Evolutionary conservation across 2,888 invertebrate genomes (phyloP), one percentile per base, ranked within the genome.

Genomic region (Melitaea athalia): DNA sequence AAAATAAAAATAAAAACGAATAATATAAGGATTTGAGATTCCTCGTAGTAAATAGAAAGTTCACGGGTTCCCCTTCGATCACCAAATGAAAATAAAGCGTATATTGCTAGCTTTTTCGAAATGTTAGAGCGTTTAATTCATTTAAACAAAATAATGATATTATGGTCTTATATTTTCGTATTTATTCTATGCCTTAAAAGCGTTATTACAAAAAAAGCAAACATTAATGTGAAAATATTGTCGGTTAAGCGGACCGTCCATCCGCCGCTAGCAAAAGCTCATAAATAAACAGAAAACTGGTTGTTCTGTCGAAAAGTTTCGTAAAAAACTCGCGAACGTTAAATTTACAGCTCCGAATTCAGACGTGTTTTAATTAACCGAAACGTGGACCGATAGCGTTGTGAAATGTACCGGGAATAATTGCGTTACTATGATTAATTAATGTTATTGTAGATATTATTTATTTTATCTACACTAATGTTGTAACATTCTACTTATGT

Each of bases 221-320:
- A 76, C 77, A 76, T 77, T 78, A 78, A 79, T 80, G 76, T 79
- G 73, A 75, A 78, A 79, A 78, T 75, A 74, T 74, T 87, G 87
- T 89, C 79, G 86, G 86, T 83, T 84, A 85, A 86, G 83, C 85
- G 81, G 78, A 78, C 82, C 80, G 83, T 83, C 86, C 83, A 85
- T 83, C 84, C 81, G 82, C 79, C 81, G 84, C 81, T 82, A 81
- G 85, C 85, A 81, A 89, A 90, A 89, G 89, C 91, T 87, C 91
- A 89, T 92, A 92, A 91, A 92, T 92, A 92, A 92, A 91, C 90
- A 90, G 86, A 79, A 78, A 88, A 89, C 89, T 90, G 91, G 87
- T 88, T 87, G 89, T 84, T 86, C 84, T 84, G 91, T 90, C 87
- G 87, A 86, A 91, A 91, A 92, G 90, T 92, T 88, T 79, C 79